These are phyloP conservation scores for Drosophila tristis DNA, from an alignment of 1,140 invertebrate genomes.

Conservation along the genomic window DNA sequence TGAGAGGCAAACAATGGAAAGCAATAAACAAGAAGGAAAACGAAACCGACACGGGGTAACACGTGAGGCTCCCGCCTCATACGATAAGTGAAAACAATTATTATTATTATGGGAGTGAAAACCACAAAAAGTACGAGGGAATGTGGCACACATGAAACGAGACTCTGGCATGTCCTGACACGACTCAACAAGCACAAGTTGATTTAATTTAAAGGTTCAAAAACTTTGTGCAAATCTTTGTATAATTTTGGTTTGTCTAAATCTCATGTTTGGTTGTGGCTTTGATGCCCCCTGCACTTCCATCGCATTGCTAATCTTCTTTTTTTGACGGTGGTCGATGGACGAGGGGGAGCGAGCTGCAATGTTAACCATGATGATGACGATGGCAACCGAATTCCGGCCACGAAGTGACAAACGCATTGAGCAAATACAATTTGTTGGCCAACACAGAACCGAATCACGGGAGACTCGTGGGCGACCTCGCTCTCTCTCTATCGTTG, in stretches of 20 bases:
- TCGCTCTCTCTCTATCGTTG: constrained; percentile 1
- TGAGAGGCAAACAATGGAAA: neutral
- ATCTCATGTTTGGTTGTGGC: constrained; percentile 28
- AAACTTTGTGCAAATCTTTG: constrained; percentile 13
- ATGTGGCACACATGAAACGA: neutral
- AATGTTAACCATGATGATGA: constrained; percentile 34
- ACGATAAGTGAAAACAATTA: too few relatives aligned
- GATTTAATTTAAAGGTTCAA: neutral
- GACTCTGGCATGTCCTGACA: too few relatives aligned
- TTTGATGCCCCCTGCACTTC: constrained; percentile 5
- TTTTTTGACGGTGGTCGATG: too few relatives aligned
- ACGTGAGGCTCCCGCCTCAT: too few relatives aligned
- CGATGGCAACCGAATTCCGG: constrained; percentile 47
- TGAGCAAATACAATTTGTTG: constrained; percentile 61
- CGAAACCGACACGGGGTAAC: neutral
- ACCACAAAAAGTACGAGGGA: neutral
- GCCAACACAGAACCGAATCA: constrained; percentile 35
- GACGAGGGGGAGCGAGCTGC: constrained; percentile 7
- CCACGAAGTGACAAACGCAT: constrained; percentile 56
- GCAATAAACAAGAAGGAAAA: constrained; percentile 3
- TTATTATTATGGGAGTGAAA: too few relatives aligned
- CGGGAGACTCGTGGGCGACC: neutral
- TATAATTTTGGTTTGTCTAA: constrained; percentile 38
- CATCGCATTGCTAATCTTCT: too few relatives aligned
- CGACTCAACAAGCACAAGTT: neutral